Conservation (phyloP, 37 sponge, comb jelly and placozoan genomes). For the Diacarnus erythraeanus region DNA sequence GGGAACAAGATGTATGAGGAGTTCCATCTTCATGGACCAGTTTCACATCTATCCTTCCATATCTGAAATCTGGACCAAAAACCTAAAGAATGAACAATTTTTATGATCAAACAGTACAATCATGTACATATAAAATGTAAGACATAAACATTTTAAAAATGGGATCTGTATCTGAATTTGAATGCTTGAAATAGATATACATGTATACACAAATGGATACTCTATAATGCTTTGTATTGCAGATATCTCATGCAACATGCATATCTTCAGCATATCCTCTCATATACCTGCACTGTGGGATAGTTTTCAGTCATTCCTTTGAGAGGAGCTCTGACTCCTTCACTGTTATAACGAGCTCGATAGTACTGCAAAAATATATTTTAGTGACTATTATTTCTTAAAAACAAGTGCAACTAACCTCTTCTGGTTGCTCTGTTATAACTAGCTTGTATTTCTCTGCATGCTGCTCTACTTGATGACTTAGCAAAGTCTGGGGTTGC, state of each 20-base stretch:
- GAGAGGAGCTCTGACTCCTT: constrained; percentile 81
- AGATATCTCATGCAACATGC: neutral
- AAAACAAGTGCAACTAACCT: constrained; percentile 38
- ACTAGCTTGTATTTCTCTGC: constrained; percentile 14
- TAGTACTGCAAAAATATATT: constrained; percentile 53
- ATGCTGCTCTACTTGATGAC: neutral
- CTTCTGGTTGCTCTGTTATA: constrained; percentile 72
- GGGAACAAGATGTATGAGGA: constrained; percentile 32
- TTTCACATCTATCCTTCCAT: constrained; percentile 37
- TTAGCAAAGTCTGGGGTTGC: neutral
- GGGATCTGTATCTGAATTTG: neutral
- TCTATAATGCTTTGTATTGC: neutral
- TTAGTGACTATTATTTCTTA: neutral
- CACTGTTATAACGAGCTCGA: constrained; percentile 77
- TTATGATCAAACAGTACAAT: too few relatives aligned
- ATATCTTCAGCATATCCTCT: too few relatives aligned
- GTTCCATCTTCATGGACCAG: constrained; percentile 61
- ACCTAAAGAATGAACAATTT: constrained; percentile 10
- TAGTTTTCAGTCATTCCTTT: constrained; percentile 55
- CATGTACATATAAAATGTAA: too few relatives aligned
- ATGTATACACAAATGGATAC: too few relatives aligned
- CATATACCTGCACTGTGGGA: constrained; percentile 78
- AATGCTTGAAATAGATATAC: neutral
- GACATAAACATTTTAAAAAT: too few relatives aligned
- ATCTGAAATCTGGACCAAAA: constrained; percentile 22